Base-by-base conservation (phyloP, 1,140 invertebrate species). In the Portunus trituberculatus region DNA sequence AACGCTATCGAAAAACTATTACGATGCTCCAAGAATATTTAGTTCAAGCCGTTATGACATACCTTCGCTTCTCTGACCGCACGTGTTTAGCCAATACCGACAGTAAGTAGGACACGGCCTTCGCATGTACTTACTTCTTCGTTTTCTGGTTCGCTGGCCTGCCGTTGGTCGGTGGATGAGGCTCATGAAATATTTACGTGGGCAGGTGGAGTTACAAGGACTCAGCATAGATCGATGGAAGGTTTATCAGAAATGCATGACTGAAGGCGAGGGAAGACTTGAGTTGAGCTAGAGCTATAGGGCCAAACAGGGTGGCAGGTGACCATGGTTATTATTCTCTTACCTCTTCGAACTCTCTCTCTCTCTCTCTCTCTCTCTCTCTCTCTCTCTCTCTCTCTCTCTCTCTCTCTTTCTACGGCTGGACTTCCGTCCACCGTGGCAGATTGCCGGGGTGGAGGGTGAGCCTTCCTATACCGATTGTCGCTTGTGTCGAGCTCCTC, bases 301-400 rank as follows among this genome's bases (percentile, higher is more conserved):
- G 20, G 67, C 4, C 20, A n/a, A 8, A 8, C 20, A n/a, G n/a
- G 67, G 67, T n/a, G 25, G 67, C 67, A n/a, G 25, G 20, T 76
- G 20, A 7, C 20, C 67, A n/a, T 7, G 67, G 67, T 76, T 76
- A 25, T n/a, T 76, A 25, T 20, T 76, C 20, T 76, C 16, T n/a
- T 76, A n/a, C 67, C 16, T 90, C 45, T 46, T 90, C 45, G 14
- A 39, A 45, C 39, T 90, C 39, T 48, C 39, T 90, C 32, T 90
- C 88, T 48, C 12, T 48, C 32, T 90, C 32, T 90, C 88, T 88
- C 86, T 88, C 86, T 88, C 86, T 88, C 86, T 88, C 86, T 88
- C 86, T 88, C 86, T 88, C 86, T 88, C 86, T 88, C 86, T 88
- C 86, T 88, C 86, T 88, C 86, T 88, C 86, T 88, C 86, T 88